phyloP scores from a whole-genome alignment of 2,113 vertebrate genomes.

The Symphodus melops region DNA sequence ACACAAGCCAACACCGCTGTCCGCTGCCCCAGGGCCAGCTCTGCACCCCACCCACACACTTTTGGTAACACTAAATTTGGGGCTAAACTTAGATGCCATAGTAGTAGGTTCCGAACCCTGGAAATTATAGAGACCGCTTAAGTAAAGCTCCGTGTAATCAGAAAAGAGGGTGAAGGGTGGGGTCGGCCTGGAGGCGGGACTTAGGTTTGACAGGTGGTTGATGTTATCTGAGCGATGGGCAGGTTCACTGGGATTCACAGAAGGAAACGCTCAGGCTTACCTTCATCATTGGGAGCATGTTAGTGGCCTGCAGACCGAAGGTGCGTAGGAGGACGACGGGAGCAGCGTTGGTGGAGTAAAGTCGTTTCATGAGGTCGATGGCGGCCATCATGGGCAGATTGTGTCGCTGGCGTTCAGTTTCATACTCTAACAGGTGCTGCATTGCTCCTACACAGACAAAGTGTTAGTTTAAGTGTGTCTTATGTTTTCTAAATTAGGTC shows the following conservation, averaged over 20 bases:
- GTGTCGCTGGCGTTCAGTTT: constrained; percentile 92
- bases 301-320: constrained; percentile 94
- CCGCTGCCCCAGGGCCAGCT: constrained; percentile 74
- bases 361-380: constrained; percentile 90
- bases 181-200: constrained; percentile 59
- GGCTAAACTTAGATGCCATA: constrained; percentile 85
- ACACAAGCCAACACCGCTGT: constrained; percentile 81
- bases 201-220: constrained; percentile 66
- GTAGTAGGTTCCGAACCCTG: constrained; percentile 82
- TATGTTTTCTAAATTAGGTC: constrained; percentile 52
- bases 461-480: constrained; percentile 7
- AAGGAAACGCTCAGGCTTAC: constrained; percentile 77
- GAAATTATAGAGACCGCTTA: constrained; percentile 83
- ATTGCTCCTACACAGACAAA: constrained; percentile 86
- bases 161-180: constrained; percentile 62
- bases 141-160: constrained; percentile 83
- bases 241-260: constrained; percentile 22
- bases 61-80: constrained; percentile 86
- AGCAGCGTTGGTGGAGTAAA: constrained; percentile 89
- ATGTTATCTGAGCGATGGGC: constrained; percentile 45
- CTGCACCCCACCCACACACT: constrained; percentile 86
- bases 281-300: constrained; percentile 89
- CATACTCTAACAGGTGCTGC: constrained; percentile 91
- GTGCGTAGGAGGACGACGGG: constrained; percentile 92
- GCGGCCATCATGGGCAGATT: constrained; percentile 93